phyloP scores from a whole-genome alignment of 1,140 invertebrate species.

The Babylonia areolata region DNA sequence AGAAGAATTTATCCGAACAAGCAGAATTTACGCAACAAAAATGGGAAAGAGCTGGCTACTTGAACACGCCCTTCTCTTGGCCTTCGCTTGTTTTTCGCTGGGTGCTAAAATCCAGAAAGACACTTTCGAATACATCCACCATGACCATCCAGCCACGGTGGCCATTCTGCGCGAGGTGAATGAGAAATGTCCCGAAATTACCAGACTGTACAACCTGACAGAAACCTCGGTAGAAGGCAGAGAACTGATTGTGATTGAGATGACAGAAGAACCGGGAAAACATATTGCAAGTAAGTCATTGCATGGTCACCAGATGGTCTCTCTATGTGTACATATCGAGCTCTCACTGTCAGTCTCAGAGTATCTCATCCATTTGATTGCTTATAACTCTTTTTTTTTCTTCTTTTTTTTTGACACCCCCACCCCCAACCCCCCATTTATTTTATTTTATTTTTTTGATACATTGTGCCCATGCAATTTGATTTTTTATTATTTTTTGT shows the following conservation, averaged over 20 bases:
- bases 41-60: neutral
- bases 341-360: neutral
- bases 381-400: neutral
- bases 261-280: constrained; percentile 85
- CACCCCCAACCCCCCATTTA: too few relatives aligned
- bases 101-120: neutral
- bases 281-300: constrained; percentile 82
- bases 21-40: too few relatives aligned
- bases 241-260: constrained; percentile 88
- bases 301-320: neutral
- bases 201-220: constrained; percentile 84
- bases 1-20: neutral
- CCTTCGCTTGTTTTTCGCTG: neutral
- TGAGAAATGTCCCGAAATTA: constrained; percentile 85
- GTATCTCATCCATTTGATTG: neutral
- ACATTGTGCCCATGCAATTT: too few relatives aligned
- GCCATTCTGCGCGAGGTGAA: constrained; percentile 82
- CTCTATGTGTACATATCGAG: neutral
- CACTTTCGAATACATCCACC: constrained; percentile 78
- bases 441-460: too few relatives aligned
- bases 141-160: constrained; percentile 85
- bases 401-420: neutral
- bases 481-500: too few relatives aligned
- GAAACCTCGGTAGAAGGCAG: constrained; percentile 83
- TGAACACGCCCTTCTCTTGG: neutral